Evolutionary conservation across 2,888 invertebrate genomes (phyloP).

Genomic region (Formica aserva): DNA sequence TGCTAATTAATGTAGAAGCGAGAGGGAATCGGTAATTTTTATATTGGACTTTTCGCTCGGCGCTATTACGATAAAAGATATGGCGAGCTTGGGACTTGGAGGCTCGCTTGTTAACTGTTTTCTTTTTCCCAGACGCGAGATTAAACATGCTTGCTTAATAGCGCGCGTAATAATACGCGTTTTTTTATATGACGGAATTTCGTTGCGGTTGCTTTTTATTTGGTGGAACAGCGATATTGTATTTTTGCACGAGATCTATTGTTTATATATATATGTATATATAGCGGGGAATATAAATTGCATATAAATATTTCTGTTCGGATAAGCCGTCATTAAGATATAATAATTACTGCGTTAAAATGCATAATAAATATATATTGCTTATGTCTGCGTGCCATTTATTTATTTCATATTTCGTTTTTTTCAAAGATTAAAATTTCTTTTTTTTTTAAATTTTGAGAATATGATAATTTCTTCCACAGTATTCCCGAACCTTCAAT

Average conservation of each 20-base stretch:
- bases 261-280: background rate
- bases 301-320: background rate
- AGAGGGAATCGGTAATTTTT: constrained; percentile 40
- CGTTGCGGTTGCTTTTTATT: constrained; percentile 26
- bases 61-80: constrained; percentile 48
- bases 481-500: background rate
- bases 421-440: too few species aligned
- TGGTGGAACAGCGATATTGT: background rate
- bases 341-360: constrained; percentile 10
- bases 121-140: constrained; percentile 1
- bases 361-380: background rate
- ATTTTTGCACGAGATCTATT: constrained; percentile 20
- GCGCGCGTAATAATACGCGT: constrained; percentile 33
- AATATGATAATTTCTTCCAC: background rate
- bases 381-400: background rate
- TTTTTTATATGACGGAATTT: constrained; percentile 15
- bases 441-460: background rate
- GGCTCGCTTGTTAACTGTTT: constrained; percentile 27
- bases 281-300: constrained; percentile 10
- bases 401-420: background rate
- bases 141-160: constrained; percentile 46
- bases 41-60: constrained; percentile 42
- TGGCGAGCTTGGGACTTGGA: constrained; percentile 15
- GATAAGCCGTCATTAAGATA: background rate
- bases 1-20: constrained; percentile 51